Evolutionary conservation across 2,888 invertebrate genomes (phyloP), one percentile per base, ranked within the genome.

Genomic region (Eretmocerus hayati): DNA sequence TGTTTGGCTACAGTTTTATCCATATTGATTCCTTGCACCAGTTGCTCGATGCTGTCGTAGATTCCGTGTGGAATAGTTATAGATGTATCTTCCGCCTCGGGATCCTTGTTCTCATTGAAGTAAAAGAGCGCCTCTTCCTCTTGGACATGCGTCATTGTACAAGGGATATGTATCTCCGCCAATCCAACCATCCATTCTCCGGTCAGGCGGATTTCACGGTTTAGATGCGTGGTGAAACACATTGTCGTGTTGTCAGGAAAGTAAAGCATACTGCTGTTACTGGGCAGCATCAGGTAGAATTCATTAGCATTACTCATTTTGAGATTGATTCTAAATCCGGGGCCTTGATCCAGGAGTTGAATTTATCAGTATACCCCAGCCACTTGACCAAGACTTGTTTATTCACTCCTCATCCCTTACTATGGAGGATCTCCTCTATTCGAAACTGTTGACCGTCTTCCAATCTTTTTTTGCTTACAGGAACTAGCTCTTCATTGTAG

Each of bases 161-260:
- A 30, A 2, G 38, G 31, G 11, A 30, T n/a, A 30, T 48, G 42
- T 19, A 48, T 42, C 20, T 48, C 42, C 2, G 20, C 19, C 2
- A 43, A 26, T 9, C 42, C 42, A 8, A 42, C 43, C 2, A 3
- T 5, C 48, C 42, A 42, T 2, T 42, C 16, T 8, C 40, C 39
- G 5, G 3, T 19, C 13, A 43, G 18, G 23, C 30, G 21, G 4
- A 48, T 39, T 11, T 43, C 39, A 3, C 40, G 23, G 2, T 18
- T 6, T 5, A 43, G 13, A 8, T 43, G 43, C 2, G 48, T 43
- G 0, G 48, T 39, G n/a, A 33, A 48, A 21, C 21, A 40, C 5
- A 18, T 26, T 4, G 60, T 56, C 18, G 55, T 59, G 42, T 63
- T 64, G 23, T 58, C 46, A 0, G 56, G 55, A 52, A 56, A 62